Evolutionary conservation across 2,113 vertebrate genomes (phyloP), one percentile per base, ranked within the genome.

Genomic region (Gavialis gangeticus): DNA sequence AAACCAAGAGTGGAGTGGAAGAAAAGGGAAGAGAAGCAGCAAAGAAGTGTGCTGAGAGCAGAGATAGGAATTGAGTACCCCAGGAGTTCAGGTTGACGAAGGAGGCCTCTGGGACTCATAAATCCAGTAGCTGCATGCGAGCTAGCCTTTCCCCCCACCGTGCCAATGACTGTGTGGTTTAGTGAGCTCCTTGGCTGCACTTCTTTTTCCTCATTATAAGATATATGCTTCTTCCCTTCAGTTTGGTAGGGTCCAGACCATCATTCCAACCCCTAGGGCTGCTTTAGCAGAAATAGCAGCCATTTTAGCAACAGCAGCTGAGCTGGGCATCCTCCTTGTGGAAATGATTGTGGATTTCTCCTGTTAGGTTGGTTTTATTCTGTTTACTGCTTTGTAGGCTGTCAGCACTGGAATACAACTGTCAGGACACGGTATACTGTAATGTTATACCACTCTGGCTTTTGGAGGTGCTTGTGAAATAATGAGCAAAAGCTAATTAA

Each of bases 41-140:
- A 0, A 1, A 77, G 22, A 64, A 46, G 10, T 9, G 56, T 30
- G 55, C 82, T 46, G 63, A 10, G 64, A 73, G 54, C 4, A 0
- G n/a, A 56, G 76, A 67, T 82, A 63, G 80, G 21, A 63, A 15
- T 0, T 0, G 28, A 62, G 14, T 63, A 9, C 25, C 66, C 0
- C 2, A 19, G 14, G 9, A 0, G 0, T 1, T 3, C 0, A 10
- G 87, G 28, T 22, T 5, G 17, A 30, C 63, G 66, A 22, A 3
- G 6, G 66, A n/a, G 12, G 62, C 27, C 58, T 1, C 0, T 4
- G 82, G 79, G 25, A 30, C 64, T 37, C 69, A 0, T 0, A 2
- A 24, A 9, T 18, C n/a, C 14, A 0, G 1, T 25, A 63, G 75
- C 28, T 0, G 10, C 30, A 21, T 0, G 0, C 80, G 59, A 0